phyloP scores from a whole-genome alignment of 2,888 invertebrate genomes.

The Cheilosia variabilis region DNA sequence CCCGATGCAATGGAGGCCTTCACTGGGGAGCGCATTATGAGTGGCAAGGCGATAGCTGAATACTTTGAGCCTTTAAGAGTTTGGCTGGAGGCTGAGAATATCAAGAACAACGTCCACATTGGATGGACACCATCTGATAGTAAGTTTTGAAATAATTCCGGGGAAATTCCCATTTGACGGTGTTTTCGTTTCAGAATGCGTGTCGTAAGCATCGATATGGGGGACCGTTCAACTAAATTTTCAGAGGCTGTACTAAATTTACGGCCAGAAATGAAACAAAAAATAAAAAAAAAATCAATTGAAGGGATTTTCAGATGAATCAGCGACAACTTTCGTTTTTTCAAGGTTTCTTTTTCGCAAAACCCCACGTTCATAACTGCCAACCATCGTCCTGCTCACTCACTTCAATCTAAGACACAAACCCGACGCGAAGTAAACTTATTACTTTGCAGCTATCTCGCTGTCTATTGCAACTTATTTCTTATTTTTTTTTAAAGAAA shows the following conservation, averaged over 20 bases:
- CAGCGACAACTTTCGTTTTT: neutral
- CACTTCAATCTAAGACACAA: neutral
- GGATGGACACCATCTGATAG: constrained; percentile 86
- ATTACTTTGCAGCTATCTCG: neutral
- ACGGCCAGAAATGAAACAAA: too few species aligned
- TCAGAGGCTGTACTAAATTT: too few species aligned
- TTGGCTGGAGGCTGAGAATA: constrained; percentile 91
- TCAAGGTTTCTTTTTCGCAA: too few species aligned
- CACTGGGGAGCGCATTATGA: constrained; percentile 91
- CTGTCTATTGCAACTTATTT: neutral
- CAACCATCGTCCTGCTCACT: too few species aligned
- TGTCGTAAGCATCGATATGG: constrained; percentile 1
- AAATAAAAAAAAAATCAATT: too few species aligned
- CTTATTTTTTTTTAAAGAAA: constrained; percentile 8
- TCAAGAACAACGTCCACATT: constrained; percentile 87
- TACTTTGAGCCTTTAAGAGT: constrained; percentile 91
- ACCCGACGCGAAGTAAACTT: neutral
- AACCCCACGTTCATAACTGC: too few species aligned
- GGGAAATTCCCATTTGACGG: too few species aligned
- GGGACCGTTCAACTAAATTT: too few species aligned
- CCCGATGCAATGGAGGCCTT: constrained; percentile 92
- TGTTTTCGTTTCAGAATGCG: constrained; percentile 53
- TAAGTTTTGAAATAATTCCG: constrained; percentile 75
- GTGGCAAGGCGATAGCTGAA: constrained; percentile 90
- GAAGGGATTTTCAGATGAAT: neutral